A percentile compares a stretch with the other conserved stretches of the same genome.
Conservation (phyloP, 2,113 vertebrate genomes). For the Oreochromis spilurus region DNA sequence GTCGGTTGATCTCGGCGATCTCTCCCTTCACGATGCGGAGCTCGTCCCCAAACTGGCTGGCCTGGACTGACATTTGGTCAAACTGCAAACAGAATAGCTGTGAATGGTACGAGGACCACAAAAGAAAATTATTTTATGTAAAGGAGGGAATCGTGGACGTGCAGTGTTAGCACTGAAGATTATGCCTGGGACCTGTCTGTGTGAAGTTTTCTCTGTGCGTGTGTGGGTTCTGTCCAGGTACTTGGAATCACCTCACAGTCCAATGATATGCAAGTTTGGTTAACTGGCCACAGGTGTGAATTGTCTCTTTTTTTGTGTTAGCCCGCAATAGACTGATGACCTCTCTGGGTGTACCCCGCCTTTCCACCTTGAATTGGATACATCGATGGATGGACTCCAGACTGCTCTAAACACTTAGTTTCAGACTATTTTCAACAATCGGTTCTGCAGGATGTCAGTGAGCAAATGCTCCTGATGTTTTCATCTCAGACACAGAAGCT, state of each 20-base stretch:
- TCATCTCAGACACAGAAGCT: neutral
- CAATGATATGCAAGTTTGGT: neutral
- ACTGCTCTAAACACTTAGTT: neutral
- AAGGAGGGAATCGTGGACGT: neutral
- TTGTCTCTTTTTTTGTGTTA: neutral
- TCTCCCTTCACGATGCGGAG: slow-evolving; percentile 72
- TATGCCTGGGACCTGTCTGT: accelerated
- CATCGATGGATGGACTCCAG: neutral
- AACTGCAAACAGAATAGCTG: slow-evolving; percentile 38
- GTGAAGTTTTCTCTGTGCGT: neutral
- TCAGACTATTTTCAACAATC: neutral
- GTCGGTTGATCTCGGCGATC: slow-evolving; percentile 69
- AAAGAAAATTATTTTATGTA: neutral
- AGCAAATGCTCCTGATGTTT: accelerated
- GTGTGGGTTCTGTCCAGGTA: neutral
- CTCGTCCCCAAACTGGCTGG: slow-evolving; percentile 72
- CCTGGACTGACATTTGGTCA: slow-evolving; percentile 73
- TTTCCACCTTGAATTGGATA: neutral
- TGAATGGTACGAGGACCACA: neutral
- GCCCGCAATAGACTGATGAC: neutral
- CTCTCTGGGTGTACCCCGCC: neutral
- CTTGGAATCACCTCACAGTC: neutral
- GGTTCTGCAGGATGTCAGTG: neutral
- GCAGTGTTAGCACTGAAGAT: neutral
- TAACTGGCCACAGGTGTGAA: neutral